Base-by-base conservation (phyloP, 2,113 vertebrate genomes). In the Spermophilus dauricus region DNA sequence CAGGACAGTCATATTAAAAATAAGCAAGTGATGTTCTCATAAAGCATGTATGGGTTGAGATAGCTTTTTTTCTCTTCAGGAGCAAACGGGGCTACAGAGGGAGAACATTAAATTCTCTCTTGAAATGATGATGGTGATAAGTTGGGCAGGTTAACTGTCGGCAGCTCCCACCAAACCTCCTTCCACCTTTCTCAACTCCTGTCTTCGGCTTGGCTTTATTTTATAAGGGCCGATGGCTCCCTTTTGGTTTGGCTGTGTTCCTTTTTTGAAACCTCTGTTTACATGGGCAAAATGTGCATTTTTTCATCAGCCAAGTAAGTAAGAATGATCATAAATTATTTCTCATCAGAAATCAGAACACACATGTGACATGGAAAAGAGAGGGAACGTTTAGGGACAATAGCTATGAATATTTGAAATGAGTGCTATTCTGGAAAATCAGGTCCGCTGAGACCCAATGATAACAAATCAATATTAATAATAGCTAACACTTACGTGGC, bases 61-160 rank as follows among this genome's bases (percentile, higher is more conserved):
- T 51, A 81, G 65, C 70, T 90, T 76, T 89, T 48, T 80, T 72
- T n/a, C 61, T 70, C 85, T 75, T 73, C 39, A 28, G 91, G 63
- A 97, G 70, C 39, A 16, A 82, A 81, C 37, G 28, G 18, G 58
- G 90, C 80, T 63, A 86, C 72, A 2, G 51, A 96, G 82, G 91
- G 91, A 86, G 58, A 87, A 39, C 82, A 61, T 89, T 91, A 90
- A 96, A 95, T 96, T 84, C 80, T 86, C 70, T 90, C 45, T 88
- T 78, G 22, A 95, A 70, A 89, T 53, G 87, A 91, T 89, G 37
- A 75, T 0, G 4, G 92, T 67, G 82, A 81, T 84, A 63, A 96
- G 77, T 51, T 9, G 32, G 90, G 56, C 58, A 58, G 90, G 80
- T 83, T 56, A 77, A 6, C 72, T 20, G 77, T 53, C 2, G 7